phyloP scores from a whole-genome alignment of 2,113 vertebrate species.

The Rhagologus leucostigma region DNA sequence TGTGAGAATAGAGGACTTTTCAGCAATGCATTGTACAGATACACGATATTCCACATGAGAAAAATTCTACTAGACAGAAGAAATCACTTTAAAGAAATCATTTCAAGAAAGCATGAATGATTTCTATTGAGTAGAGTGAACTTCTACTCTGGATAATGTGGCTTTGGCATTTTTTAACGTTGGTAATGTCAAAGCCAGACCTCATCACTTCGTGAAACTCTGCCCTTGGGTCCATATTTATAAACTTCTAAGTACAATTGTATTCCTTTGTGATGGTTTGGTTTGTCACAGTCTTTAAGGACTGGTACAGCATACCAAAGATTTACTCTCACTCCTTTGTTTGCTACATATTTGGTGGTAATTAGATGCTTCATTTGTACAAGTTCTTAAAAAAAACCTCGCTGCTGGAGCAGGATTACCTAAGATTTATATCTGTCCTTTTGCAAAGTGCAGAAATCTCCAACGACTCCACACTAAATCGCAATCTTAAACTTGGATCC shows the following conservation, averaged over 20 bases:
- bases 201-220: not conserved
- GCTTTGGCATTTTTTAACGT: not conserved
- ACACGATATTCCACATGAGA: not conserved
- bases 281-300: not conserved
- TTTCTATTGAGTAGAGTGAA: not conserved
- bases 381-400: slow-evolving; percentile 43
- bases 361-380: slow-evolving; percentile 58
- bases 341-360: slow-evolving; percentile 35
- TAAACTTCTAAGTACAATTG: not conserved
- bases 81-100: not conserved
- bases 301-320: not conserved
- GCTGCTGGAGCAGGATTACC: slow-evolving; percentile 9
- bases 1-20: not conserved
- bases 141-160: not conserved
- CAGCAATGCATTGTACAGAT: not conserved
- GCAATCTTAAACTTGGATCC: not conserved
- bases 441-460: not conserved
- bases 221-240: not conserved
- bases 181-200: not conserved
- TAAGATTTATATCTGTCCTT: slow-evolving; percentile 49
- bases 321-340: not conserved
- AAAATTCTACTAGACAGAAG: not conserved
- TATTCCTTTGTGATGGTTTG: not conserved
- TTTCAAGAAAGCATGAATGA: not conserved
- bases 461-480: slow-evolving; percentile 33